A percentile compares a stretch with the other conserved stretches of the same genome.
Conservation (phyloP, 2,113 vertebrate species). For the Pardalotus punctatus region DNA sequence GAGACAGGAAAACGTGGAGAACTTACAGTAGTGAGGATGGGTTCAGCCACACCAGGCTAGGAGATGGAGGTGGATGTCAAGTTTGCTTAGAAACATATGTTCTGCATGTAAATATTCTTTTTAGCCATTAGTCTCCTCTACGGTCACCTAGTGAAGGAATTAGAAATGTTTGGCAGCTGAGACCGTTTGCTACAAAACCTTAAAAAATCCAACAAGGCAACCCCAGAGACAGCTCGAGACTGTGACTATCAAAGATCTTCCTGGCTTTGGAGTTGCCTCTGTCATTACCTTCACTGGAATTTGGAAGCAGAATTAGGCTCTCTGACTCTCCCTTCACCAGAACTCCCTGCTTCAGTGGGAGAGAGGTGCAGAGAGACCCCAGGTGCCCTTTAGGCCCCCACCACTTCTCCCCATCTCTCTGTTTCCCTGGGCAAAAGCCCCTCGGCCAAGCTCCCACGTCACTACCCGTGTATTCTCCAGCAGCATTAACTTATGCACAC, state of each 20-base stretch:
- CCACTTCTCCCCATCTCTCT: neutral
- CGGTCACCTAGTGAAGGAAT: neutral
- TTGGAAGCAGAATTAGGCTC: neutral
- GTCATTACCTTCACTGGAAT: neutral
- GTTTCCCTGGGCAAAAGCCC: neutral
- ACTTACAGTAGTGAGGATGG: rapidly evolving
- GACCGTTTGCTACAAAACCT: neutral
- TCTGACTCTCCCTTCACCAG: neutral
- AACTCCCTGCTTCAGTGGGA: neutral
- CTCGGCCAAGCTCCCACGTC: neutral
- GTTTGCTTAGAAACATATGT: neutral
- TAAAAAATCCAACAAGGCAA: neutral
- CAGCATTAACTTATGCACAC: slow-evolving; percentile 32
- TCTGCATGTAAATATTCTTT: neutral
- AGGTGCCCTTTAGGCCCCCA: neutral
- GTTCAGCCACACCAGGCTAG: neutral
- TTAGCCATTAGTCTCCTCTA: neutral
- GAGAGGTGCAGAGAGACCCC: neutral
- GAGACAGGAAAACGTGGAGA: neutral
- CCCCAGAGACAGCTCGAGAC: neutral
- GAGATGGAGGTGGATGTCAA: neutral
- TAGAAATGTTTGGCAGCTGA: neutral
- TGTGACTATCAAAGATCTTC: neutral
- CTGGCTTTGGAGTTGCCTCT: neutral
- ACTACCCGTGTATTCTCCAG: neutral